A percentile compares a stretch with the other conserved stretches of the same genome.
Evolutionary conservation across 2,888 invertebrate genomes (phyloP).

Genomic region (Trisateles emortualis): DNA sequence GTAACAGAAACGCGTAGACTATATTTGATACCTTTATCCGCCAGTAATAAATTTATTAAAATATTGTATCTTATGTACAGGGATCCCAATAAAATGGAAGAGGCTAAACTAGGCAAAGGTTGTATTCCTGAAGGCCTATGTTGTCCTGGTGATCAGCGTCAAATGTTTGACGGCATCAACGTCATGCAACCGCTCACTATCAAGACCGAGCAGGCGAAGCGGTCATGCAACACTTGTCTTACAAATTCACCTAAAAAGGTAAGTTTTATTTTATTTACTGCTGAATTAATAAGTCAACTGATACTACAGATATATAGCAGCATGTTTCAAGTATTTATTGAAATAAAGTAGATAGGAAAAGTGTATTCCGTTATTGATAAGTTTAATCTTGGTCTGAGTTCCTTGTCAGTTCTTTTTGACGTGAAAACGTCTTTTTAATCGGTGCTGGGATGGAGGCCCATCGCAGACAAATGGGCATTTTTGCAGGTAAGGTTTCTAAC

Average conservation of each 20-base stretch:
- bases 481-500: too few relatives aligned
- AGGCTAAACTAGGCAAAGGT: constrained; percentile 71
- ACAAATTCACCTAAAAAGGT: constrained; percentile 83
- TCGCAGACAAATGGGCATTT: too few relatives aligned
- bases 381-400: too few relatives aligned
- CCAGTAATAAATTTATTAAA: neutral
- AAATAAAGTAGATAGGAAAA: neutral
- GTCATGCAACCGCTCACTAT: constrained; percentile 83
- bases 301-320: neutral
- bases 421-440: too few relatives aligned
- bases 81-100: constrained; percentile 79
- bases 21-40: too few relatives aligned
- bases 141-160: constrained; percentile 75
- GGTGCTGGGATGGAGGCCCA: too few relatives aligned
- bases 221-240: constrained; percentile 81
- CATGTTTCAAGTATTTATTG: neutral
- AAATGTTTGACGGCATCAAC: constrained; percentile 69
- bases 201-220: constrained; percentile 82
- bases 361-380: too few relatives aligned
- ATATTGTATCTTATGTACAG: constrained; percentile 48
- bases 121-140: constrained; percentile 77
- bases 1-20: too few relatives aligned
- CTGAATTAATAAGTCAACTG: neutral
- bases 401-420: too few relatives aligned
- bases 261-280: constrained; percentile 12